A percentile compares a stretch with the other conserved stretches of the same genome.
phyloP scores from a whole-genome alignment of 2,888 invertebrate species.

The Glyphotaelius pellucidus region DNA sequence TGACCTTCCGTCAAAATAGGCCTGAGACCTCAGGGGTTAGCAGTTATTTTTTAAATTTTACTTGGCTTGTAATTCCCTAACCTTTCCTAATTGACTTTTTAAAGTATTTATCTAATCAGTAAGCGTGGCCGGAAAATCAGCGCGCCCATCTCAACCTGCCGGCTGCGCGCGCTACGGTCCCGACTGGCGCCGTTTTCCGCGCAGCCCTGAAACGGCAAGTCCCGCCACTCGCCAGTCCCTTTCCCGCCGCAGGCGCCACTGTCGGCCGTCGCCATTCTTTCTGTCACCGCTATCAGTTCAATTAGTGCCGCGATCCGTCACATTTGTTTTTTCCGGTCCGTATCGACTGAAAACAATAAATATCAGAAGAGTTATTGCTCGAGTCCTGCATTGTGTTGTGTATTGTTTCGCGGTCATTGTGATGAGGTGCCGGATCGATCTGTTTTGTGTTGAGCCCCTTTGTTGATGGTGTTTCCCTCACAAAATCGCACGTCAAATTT shows the following conservation, averaged over 20 bases:
- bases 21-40: too few relatives aligned
- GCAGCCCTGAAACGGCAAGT: slow-evolving; percentile 13
- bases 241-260: slow-evolving; percentile 48
- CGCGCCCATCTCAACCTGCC: slow-evolving; percentile 10
- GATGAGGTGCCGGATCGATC: slow-evolving; percentile 21
- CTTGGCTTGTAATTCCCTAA: not conserved
- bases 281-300: not conserved
- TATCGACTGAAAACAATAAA: not conserved
- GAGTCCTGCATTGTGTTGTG: not conserved
- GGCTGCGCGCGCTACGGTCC: slow-evolving; percentile 30
- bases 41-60: not conserved
- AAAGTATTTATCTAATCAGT: too few relatives aligned
- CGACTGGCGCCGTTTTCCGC: slow-evolving; percentile 50
- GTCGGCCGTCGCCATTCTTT: not conserved
- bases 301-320: not conserved
- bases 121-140: not conserved
- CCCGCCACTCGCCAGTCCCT: slow-evolving; percentile 11
- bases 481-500: not conserved
- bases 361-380: not conserved
- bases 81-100: not conserved
- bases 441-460: not conserved
- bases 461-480: not conserved
- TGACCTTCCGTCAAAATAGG: too few relatives aligned
- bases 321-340: slow-evolving; percentile 42
- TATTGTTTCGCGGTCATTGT: not conserved